Evolutionary conservation across 2,113 vertebrate genomes (phyloP).

Genomic region (Trinectes maculatus): DNA sequence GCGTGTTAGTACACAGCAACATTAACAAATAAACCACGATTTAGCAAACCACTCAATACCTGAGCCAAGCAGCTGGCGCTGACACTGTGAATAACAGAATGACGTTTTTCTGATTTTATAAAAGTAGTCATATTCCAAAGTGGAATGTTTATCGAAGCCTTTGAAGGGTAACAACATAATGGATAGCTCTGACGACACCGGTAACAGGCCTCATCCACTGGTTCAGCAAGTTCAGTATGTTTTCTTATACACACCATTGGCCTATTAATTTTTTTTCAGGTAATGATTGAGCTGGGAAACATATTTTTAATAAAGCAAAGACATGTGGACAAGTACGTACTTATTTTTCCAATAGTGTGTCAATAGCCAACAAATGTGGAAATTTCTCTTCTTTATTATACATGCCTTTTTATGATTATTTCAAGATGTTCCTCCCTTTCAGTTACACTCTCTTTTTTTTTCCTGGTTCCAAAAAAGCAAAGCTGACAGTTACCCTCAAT

Average conservation of each 20-base stretch:
- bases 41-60: slow-evolving; percentile 17
- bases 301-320: slow-evolving; percentile 37
- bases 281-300: slow-evolving; percentile 34
- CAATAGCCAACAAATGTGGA: slow-evolving; percentile 61
- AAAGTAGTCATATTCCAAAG: slow-evolving; percentile 56
- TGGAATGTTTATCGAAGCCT: slow-evolving; percentile 42
- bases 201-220: slow-evolving; percentile 30
- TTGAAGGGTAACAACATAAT: slow-evolving; percentile 47
- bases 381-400: slow-evolving; percentile 70
- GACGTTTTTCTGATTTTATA: slow-evolving; percentile 53
- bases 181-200: slow-evolving; percentile 38
- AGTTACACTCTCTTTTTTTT: slow-evolving; percentile 46
- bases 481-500: slow-evolving; percentile 73
- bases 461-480: slow-evolving; percentile 61
- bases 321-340: slow-evolving; percentile 48
- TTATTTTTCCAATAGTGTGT: slow-evolving; percentile 58
- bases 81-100: slow-evolving; percentile 39
- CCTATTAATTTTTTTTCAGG: slow-evolving; percentile 43
- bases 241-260: slow-evolving; percentile 21
- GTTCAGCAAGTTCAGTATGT: slow-evolving; percentile 58
- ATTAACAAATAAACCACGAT: slow-evolving; percentile 26
- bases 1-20: slow-evolving; percentile 20
- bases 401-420: slow-evolving; percentile 71
- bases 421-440: slow-evolving; percentile 76
- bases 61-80: slow-evolving; percentile 25